Evolutionary conservation across 2,888 invertebrate genomes (phyloP), one percentile per base, ranked within the genome.

Genomic region (Pammene fasciana): DNA sequence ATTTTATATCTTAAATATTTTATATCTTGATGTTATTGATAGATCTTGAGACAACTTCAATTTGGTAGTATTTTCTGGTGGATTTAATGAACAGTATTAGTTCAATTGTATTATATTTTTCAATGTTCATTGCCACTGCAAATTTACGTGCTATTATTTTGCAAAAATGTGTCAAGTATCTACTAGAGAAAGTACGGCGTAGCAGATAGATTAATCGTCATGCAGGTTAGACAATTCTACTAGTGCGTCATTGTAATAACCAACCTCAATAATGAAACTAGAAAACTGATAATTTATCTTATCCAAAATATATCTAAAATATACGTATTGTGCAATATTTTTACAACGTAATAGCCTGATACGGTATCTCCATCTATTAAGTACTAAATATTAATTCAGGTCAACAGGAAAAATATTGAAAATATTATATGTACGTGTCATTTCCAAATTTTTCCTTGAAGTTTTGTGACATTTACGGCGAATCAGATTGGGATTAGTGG

Each of bases 341-440:
- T 54, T 45, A 54, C 64, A 45, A 16, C 64, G 64, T 55, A 55
- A 64, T 64, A 43, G 9, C 62, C 13, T 41, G 54, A 54, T 68
- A 68, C 65, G 57, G 26, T 68, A 68, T 67, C 66, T 36, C 50
- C 41, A 48, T 48, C 9, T 62, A 62, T 38, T 48, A 41, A n/a
- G 5, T 36, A 18, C 36, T 41, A 18, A 54, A 46, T 61, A 62
- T 26, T 43, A 57, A 65, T 68, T 59, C 64, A 65, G 68, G 68
- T 57, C 68, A 68, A 65, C 68, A 68, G 68, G 68, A 68, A 65
- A 68, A 18, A 13, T 34, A 64, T 57, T 57, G n/a, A 16, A 18
- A 55, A 36, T 38, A 36, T 52, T 36, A 52, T 43, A 11, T n/a
- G 18, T 11, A 16, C 14, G 18, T 11, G 6, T 16, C 9, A 41